A percentile compares a stretch with the other conserved stretches of the same genome.
These are phyloP conservation scores for Lepidothrix coronata DNA, from an alignment of 2,113 vertebrate species.

Conservation along the genomic window DNA sequence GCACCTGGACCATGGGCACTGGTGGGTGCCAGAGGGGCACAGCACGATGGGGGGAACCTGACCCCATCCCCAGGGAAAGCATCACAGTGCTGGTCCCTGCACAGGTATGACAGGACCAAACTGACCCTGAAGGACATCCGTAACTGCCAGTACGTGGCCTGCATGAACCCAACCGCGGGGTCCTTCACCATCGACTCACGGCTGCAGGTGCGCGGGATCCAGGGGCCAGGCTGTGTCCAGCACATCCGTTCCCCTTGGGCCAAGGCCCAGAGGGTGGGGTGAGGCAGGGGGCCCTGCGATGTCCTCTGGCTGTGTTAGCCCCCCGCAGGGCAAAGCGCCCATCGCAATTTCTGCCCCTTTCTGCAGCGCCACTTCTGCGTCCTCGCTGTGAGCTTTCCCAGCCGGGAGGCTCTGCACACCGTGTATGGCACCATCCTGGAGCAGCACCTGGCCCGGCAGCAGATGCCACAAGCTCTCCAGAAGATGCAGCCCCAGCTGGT, in stretches of 20 bases:
- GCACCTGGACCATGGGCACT: slow-evolving; percentile 78
- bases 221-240: not conserved
- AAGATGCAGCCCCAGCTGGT: slow-evolving; percentile 65
- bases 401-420: slow-evolving; percentile 69
- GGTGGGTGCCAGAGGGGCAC: slow-evolving; percentile 24
- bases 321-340: not conserved
- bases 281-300: not conserved
- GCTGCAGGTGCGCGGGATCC: slow-evolving; percentile 63
- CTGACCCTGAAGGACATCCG: slow-evolving; percentile 75
- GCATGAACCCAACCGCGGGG: slow-evolving; percentile 75
- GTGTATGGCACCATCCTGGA: slow-evolving; percentile 71
- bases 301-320: not conserved
- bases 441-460: slow-evolving; percentile 68
- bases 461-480: not conserved
- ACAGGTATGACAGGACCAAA: slow-evolving; percentile 77
- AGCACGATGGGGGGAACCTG: accelerated
- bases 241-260: not conserved
- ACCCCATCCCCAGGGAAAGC: accelerated
- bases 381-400: slow-evolving; percentile 72
- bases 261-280: accelerated
- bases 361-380: slow-evolving; percentile 77
- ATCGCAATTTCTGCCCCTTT: accelerated
- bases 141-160: slow-evolving; percentile 80
- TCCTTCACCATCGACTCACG: slow-evolving; percentile 78
- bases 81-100: accelerated